Evolutionary conservation across 2,113 vertebrate species (phyloP), one percentile per base, ranked within the genome.

Genomic region (Coracopsis vasa): DNA sequence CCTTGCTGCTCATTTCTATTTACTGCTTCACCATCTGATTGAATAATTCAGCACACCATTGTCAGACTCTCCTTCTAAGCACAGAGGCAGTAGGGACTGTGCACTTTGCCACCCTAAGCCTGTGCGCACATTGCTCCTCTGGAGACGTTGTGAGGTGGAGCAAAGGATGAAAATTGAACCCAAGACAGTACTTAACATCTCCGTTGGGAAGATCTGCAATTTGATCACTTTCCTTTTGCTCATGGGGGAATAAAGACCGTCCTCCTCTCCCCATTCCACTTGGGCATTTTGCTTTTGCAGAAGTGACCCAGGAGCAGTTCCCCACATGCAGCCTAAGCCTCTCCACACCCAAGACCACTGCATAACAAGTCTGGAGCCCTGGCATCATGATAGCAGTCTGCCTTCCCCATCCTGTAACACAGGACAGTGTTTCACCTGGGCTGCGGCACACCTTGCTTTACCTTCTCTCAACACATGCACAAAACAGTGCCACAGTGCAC

Each of bases 391-490:
- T 12, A 80, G 35, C 14, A 51, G 33, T 3, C 9, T 66, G 64
- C 18, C 53, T 70, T 65, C 39, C 23, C n/a, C 37, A 4, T 9
- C 53, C 19, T 47, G 21, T 70, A 33, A 31, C 27, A 28, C 20
- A 47, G 27, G 33, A 8, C 9, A 75, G 45, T 0, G 0, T 80
- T 92, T 54, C 64, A 50, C 16, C 13, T 15, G 60, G 65, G 33
- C 42, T 60, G 24, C 39, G 61, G 8, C 12, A 10, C 6, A 3
- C 24, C 44, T 48, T 39, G 12, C 17, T 47, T 58, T 28, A 37
- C 18, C 13, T 8, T 3, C 58, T 66, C 64, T 33, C 16, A 6
- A 13, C 16, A 27, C 28, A 27, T 0, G 0, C 15, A 24, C 4
- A 20, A 21, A 33, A 11, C 4, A 4, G 21, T 2, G 3, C 48